phyloP scores from a whole-genome alignment of 1,140 invertebrate species.

The Mylabris phalerata region DNA sequence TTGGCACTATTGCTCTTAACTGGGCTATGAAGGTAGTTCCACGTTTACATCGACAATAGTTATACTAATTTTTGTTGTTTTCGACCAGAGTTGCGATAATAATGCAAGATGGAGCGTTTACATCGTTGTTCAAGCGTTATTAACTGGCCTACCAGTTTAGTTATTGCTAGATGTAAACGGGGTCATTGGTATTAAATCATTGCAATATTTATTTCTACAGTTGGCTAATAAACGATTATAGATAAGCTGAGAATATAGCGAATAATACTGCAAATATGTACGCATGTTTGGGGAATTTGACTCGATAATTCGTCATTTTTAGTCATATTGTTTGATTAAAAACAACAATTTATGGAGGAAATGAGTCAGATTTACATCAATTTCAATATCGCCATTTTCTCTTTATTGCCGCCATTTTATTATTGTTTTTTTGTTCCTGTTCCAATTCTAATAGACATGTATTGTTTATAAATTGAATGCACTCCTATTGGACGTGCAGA shows the following conservation, averaged over 20 bases:
- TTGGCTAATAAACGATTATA: slow-evolving; percentile 2
- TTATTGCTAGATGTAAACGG: not conserved
- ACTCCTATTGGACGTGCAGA: not conserved
- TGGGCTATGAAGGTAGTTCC: no score
- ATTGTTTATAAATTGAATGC: slow-evolving; percentile 8
- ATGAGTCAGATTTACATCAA: not conserved
- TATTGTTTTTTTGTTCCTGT: slow-evolving; percentile 1
- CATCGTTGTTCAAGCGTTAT: no score
- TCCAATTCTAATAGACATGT: not conserved
- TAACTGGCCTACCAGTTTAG: no score
- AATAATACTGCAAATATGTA: not conserved
- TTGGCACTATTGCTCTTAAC: no score
- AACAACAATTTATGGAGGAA: not conserved
- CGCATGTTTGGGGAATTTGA: not conserved
- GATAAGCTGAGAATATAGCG: not conserved
- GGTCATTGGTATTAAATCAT: not conserved
- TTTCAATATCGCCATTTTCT: not conserved
- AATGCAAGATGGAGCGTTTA: no score
- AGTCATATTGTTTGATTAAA: not conserved
- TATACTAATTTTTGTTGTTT: no score
- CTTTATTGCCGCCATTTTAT: slow-evolving; percentile 3
- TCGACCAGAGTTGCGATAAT: no score
- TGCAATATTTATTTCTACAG: not conserved
- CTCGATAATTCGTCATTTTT: not conserved
- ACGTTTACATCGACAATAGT: no score